Conservation (phyloP, 2,797 vertebrate genomes). For the Cetoscarus ocellatus region DNA sequence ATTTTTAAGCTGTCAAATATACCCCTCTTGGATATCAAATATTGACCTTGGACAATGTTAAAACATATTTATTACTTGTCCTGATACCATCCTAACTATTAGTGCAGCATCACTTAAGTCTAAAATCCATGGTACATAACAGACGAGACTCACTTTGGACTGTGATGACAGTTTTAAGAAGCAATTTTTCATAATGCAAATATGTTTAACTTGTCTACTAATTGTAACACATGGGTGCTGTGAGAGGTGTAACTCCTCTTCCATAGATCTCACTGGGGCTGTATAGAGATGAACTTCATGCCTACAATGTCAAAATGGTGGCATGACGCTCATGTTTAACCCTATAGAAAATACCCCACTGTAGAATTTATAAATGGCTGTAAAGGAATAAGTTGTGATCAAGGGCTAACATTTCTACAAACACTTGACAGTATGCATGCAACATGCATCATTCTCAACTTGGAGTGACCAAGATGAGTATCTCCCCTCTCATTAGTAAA, state of each 20-base stretch:
- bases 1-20: too few species aligned
- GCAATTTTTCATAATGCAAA: not conserved
- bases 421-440: not conserved
- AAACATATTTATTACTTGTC: too few species aligned
- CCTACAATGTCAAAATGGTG: not conserved
- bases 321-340: too few species aligned
- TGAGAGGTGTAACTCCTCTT: not conserved
- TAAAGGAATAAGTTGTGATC: too few species aligned
- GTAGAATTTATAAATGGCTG: too few species aligned
- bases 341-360: not conserved
- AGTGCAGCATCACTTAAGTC: too few species aligned
- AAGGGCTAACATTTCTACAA: not conserved
- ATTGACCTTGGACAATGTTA: too few species aligned
- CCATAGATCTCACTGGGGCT: not conserved
- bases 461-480: conserved; percentile 10
- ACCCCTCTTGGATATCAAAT: too few species aligned
- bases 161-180: not conserved
- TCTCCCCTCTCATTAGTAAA: conserved; percentile 21
- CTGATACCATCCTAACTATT: too few species aligned
- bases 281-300: not conserved
- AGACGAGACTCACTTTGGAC: not conserved
- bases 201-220: not conserved
- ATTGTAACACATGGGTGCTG: not conserved
- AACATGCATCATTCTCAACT: not conserved
- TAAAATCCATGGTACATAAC: not conserved